phyloP scores from a whole-genome alignment of 2,113 vertebrate genomes.

The Eurypyga helias region DNA sequence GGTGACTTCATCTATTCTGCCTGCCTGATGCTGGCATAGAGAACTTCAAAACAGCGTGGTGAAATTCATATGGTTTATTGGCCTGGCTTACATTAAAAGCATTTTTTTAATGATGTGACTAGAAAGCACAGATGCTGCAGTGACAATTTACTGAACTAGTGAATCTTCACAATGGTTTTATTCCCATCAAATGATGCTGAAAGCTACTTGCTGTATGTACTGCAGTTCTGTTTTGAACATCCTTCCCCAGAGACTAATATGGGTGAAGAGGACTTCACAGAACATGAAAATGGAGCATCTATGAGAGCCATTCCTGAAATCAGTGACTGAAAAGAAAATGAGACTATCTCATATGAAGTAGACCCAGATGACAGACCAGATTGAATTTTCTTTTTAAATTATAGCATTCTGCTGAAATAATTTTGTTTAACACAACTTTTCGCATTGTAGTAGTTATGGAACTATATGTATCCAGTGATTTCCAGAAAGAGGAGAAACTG shows the following conservation, averaged over 20 bases:
- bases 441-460: background rate
- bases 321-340: background rate
- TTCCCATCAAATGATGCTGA: background rate
- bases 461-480: background rate
- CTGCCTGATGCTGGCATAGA: background rate
- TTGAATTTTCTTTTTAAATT: background rate
- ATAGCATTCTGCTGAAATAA: background rate
- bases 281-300: background rate
- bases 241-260: background rate
- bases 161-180: background rate
- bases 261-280: background rate
- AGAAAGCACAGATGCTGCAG: background rate
- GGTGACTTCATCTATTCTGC: background rate
- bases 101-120: background rate
- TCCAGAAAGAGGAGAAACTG: background rate
- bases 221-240: background rate
- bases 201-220: background rate
- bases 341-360: background rate
- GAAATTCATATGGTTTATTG: background rate
- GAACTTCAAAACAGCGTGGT: background rate
- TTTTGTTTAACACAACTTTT: background rate
- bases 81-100: background rate
- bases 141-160: background rate
- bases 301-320: background rate
- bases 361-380: background rate